A percentile compares a stretch with the other conserved stretches of the same genome.
These are phyloP conservation scores for Physocephala rufipes DNA, from an alignment of 2,888 invertebrate species.

Conservation along the genomic window DNA sequence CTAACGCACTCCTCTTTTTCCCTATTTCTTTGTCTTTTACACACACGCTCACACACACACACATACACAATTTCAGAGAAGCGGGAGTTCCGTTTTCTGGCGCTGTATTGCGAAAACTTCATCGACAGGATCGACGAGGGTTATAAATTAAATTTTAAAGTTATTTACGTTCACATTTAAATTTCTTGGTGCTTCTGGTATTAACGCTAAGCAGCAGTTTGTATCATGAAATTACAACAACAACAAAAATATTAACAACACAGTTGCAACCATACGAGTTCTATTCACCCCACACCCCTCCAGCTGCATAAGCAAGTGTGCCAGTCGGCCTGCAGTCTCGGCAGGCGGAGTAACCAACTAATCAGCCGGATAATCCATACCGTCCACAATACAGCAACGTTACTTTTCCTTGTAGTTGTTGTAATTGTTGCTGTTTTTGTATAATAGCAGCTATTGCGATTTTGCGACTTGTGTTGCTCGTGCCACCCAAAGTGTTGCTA, in stretches of 20 bases:
- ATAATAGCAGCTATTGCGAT: conserved; percentile 43
- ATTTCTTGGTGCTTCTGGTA: conserved; percentile 45
- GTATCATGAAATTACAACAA: conserved; percentile 11
- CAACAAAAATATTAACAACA: conserved; percentile 2
- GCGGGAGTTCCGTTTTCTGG: too few relatives aligned
- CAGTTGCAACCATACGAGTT: background rate
- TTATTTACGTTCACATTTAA: conserved; percentile 46
- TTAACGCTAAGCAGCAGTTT: conserved; percentile 10
- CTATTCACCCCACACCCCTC: too few relatives aligned
- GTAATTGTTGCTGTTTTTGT: conserved; percentile 17
- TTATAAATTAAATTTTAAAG: conserved; percentile 49
- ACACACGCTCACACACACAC: conserved; percentile 12
- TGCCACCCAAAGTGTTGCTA: conserved; percentile 41
- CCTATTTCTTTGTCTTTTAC: too few relatives aligned
- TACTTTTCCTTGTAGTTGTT: background rate
- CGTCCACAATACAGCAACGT: background rate
- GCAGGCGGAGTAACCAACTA: background rate
- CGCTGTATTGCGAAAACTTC: conserved; percentile 23
- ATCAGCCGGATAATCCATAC: conserved; percentile 2
- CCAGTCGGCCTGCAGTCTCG: too few relatives aligned
- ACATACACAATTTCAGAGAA: too few relatives aligned
- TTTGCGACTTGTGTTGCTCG: conserved; percentile 29
- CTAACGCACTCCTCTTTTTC: background rate
- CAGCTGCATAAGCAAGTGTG: too few relatives aligned
- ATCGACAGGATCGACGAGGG: conserved; percentile 44